phyloP scores from a whole-genome alignment of 2,797 vertebrate genomes.

The Pipistrellus nathusii region DNA sequence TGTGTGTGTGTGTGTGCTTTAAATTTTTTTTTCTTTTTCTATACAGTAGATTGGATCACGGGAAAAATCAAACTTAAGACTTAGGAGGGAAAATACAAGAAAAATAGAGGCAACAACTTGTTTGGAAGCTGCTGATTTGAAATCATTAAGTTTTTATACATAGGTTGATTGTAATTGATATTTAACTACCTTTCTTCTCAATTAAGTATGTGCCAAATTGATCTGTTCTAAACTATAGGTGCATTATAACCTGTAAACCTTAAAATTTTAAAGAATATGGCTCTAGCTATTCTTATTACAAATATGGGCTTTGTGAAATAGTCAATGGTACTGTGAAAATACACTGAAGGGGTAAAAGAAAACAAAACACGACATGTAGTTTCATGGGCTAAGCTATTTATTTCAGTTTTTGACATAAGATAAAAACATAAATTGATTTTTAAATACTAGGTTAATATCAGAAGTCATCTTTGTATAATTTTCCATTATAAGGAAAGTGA shows the following conservation, averaged over 20 bases:
- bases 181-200: neutral
- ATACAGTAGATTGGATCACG: neutral
- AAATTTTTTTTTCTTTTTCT: neutral
- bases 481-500: neutral
- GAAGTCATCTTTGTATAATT: conserved; percentile 36
- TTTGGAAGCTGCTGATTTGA: neutral
- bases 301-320: neutral
- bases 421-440: conserved; percentile 4
- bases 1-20: neutral
- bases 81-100: neutral
- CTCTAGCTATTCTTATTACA: neutral
- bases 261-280: neutral
- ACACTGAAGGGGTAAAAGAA: conserved; percentile 7
- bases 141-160: neutral
- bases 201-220: neutral
- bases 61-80: neutral
- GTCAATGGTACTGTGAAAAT: neutral
- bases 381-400: neutral
- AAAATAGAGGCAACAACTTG: neutral
- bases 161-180: neutral
- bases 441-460: conserved; percentile 27
- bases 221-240: neutral
- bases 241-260: neutral
- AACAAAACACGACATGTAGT: neutral
- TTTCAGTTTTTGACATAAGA: conserved; percentile 15